Conservation (phyloP, 1,140 invertebrate species). For the Akabosia matsudoensis region DNA sequence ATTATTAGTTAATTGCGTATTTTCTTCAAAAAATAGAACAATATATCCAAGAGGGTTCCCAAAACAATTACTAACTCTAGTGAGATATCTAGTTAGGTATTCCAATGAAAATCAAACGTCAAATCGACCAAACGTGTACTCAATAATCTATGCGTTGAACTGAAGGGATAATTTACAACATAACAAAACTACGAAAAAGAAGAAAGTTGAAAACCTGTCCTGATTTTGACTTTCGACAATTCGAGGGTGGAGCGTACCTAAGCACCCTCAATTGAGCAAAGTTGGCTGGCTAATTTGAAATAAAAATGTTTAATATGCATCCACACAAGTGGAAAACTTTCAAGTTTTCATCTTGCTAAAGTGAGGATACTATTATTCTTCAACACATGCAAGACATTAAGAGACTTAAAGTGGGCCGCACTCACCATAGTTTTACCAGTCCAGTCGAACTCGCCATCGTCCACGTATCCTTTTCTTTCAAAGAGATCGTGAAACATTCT, state of each 20-base stretch:
- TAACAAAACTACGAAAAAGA: background rate
- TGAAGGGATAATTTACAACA: too few relatives aligned
- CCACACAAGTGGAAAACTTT: too few relatives aligned
- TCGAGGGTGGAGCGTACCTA: constrained; percentile 74
- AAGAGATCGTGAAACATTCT: constrained; percentile 93
- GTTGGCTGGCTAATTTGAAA: constrained; percentile 63
- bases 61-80: background rate
- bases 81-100: background rate
- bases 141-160: too few relatives aligned
- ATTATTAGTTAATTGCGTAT: background rate
- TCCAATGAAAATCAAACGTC: too few relatives aligned
- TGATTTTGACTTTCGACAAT: constrained; percentile 77
- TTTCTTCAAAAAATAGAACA: background rate
- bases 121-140: too few relatives aligned
- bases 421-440: constrained; percentile 86
- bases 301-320: background rate
- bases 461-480: constrained; percentile 84
- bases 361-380: too few relatives aligned
- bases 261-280: constrained; percentile 71
- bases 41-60: background rate
- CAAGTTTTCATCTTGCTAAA: background rate
- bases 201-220: constrained; percentile 66
- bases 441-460: constrained; percentile 98
- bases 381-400: too few relatives aligned
- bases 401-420: background rate